Evolutionary conservation across 1,140 invertebrate species (phyloP).

Genomic region (Bombus balteatus): DNA sequence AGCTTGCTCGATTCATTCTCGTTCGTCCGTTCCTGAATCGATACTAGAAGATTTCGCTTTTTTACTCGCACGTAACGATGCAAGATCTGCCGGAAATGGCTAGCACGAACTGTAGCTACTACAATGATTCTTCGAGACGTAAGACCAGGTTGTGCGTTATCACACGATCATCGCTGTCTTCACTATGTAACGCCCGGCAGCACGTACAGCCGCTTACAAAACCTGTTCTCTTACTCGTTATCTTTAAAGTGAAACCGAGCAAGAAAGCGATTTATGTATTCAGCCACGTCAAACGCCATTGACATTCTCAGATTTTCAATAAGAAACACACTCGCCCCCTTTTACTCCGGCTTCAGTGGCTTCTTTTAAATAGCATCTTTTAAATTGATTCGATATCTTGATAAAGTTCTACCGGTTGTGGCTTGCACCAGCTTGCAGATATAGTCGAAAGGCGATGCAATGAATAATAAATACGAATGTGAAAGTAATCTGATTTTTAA

Average conservation of each 20-base stretch:
- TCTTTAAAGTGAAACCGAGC: conserved; percentile 29
- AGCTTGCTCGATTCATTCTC: neutral
- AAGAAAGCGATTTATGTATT: conserved; percentile 39
- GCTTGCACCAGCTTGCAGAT: neutral
- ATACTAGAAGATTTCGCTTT: neutral
- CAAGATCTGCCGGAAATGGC: conserved; percentile 33
- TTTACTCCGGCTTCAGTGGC: neutral
- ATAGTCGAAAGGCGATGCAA: neutral
- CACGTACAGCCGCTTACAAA: conserved; percentile 23
- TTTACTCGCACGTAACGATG: neutral
- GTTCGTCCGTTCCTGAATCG: neutral
- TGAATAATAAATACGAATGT: neutral
- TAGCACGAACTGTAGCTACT: too few species aligned
- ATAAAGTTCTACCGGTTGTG: neutral
- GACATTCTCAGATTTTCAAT: conserved; percentile 26
- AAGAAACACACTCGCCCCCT: neutral
- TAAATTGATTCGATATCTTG: conserved; percentile 3
- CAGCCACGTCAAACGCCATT: conserved; percentile 18
- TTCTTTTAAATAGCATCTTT: neutral
- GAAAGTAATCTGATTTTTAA: neutral
- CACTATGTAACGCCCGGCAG: conserved; percentile 43
- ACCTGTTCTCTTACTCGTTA: conserved; percentile 50
- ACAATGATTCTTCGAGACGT: conserved; percentile 15
- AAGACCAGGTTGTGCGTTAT: conserved; percentile 34
- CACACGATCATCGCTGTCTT: conserved; percentile 45